phyloP scores from a whole-genome alignment of 2,888 invertebrate species.

The Tetragnatha montana region DNA sequence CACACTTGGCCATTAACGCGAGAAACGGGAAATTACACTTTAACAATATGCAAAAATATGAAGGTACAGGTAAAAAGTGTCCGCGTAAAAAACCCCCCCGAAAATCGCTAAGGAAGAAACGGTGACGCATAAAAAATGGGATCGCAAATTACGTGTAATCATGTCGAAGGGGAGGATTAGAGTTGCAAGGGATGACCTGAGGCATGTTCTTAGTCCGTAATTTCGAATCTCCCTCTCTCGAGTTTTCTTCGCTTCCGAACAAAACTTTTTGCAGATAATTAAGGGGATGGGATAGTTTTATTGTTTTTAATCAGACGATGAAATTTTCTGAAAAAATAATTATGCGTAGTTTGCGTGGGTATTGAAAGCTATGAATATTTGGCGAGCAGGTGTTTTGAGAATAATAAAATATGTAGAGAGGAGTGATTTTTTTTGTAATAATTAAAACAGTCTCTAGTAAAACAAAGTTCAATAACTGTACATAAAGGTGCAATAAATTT shows the following conservation, averaged over 20 bases:
- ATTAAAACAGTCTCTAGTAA: no score
- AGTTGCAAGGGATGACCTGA: neutral
- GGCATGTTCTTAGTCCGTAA: neutral
- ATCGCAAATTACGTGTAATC: neutral
- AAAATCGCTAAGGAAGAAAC: neutral
- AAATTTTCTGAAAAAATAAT: neutral
- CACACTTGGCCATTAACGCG: neutral
- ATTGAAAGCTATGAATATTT: neutral
- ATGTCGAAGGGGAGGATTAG: neutral
- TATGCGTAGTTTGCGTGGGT: neutral
- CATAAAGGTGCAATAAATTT: no score
- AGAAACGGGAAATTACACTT: neutral
- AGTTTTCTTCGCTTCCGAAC: neutral
- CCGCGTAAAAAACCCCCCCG: neutral
- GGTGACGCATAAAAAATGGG: neutral
- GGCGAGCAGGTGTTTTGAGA: neutral
- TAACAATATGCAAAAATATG: neutral
- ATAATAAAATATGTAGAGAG: no score
- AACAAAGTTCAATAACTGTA: no score
- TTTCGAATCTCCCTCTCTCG: neutral
- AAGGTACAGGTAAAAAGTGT: neutral
- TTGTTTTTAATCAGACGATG: neutral
- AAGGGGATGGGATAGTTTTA: neutral
- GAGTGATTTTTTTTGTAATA: no score
- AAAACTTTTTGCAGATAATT: neutral